Percentiles rank a stretch among this genome's conserved stretches.
Conservation (phyloP, 2,113 vertebrate genomes). For the Arothron firmamentum region DNA sequence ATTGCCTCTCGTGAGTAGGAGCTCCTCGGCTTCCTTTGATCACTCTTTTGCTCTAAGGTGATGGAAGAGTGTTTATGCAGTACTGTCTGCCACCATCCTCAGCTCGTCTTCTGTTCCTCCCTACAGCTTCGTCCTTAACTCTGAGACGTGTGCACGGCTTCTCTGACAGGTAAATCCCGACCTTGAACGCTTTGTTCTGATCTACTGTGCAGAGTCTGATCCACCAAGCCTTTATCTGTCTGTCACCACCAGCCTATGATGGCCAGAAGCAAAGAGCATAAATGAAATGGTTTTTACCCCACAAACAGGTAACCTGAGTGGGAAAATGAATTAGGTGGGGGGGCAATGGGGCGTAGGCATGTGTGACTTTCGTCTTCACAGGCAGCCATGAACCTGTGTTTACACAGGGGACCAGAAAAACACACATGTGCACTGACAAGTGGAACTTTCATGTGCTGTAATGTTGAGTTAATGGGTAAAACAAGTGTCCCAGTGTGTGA, state of each 20-base stretch:
- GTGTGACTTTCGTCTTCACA: constrained; percentile 16
- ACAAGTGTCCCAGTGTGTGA: constrained; percentile 22
- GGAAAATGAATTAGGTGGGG: constrained; percentile 40
- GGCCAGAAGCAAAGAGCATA: constrained; percentile 25
- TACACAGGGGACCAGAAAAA: constrained; percentile 36
- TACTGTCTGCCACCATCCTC: constrained; percentile 22
- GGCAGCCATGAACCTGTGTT: constrained; percentile 27
- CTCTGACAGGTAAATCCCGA: constrained; percentile 40
- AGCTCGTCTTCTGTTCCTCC: constrained; percentile 32
- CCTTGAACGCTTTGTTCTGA: constrained; percentile 20
- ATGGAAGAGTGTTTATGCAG: constrained; percentile 22
- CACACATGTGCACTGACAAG: constrained; percentile 44
- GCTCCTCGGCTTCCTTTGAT: constrained; percentile 41
- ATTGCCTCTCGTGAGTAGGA: constrained; percentile 19
- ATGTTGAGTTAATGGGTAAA: constrained; percentile 49
- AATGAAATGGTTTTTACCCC: constrained; percentile 45
- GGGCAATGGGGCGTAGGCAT: neutral
- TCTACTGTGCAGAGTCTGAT: constrained; percentile 24
- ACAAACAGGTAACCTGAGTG: constrained; percentile 27
- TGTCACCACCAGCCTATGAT: constrained; percentile 47
- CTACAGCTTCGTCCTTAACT: constrained; percentile 31
- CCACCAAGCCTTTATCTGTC: constrained; percentile 38
- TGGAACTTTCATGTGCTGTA: constrained; percentile 40
- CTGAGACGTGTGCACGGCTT: constrained; percentile 36
- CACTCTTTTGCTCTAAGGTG: constrained; percentile 22